These are phyloP conservation scores for Temnothorax ravouxi DNA, from an alignment of 2,888 invertebrate genomes.

Conservation along the genomic window DNA sequence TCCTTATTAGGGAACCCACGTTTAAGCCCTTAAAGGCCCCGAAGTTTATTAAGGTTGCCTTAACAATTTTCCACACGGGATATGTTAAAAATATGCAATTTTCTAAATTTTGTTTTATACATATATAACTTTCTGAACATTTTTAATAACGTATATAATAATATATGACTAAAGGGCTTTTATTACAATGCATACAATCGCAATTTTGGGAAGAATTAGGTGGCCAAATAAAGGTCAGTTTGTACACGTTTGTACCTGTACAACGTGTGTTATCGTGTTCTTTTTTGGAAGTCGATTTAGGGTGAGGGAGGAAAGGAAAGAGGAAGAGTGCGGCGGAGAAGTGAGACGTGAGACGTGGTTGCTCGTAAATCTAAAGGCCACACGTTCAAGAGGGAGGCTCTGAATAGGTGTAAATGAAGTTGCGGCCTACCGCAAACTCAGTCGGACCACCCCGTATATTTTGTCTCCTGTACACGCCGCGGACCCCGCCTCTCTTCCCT, in stretches of 20 bases:
- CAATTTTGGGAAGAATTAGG: background rate
- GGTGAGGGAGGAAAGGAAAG: conserved; percentile 21
- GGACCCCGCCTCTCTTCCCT: conserved; percentile 53
- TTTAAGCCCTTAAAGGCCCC: too few species aligned
- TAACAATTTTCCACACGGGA: too few species aligned
- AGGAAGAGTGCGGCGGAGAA: conserved; percentile 41
- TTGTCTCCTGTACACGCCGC: conserved; percentile 71
- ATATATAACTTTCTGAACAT: too few species aligned
- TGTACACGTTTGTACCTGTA: background rate
- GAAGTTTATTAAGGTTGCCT: too few species aligned
- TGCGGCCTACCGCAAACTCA: conserved; percentile 81
- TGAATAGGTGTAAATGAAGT: conserved; percentile 86
- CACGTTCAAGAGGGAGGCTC: conserved; percentile 75
- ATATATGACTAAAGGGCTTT: background rate
- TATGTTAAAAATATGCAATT: too few species aligned
- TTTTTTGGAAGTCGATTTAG: conserved; percentile 31
- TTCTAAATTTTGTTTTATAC: too few species aligned
- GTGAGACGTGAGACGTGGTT: conserved; percentile 75
- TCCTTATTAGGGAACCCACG: too few species aligned
- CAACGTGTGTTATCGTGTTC: background rate
- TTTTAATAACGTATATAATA: too few species aligned
- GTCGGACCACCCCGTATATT: conserved; percentile 81
- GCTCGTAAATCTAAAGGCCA: conserved; percentile 82
- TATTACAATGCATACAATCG: background rate
- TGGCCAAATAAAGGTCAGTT: background rate